Evolutionary conservation across 2,797 vertebrate species (phyloP), one percentile per base, ranked within the genome.

Genomic region (Okamejei kenojei): DNA sequence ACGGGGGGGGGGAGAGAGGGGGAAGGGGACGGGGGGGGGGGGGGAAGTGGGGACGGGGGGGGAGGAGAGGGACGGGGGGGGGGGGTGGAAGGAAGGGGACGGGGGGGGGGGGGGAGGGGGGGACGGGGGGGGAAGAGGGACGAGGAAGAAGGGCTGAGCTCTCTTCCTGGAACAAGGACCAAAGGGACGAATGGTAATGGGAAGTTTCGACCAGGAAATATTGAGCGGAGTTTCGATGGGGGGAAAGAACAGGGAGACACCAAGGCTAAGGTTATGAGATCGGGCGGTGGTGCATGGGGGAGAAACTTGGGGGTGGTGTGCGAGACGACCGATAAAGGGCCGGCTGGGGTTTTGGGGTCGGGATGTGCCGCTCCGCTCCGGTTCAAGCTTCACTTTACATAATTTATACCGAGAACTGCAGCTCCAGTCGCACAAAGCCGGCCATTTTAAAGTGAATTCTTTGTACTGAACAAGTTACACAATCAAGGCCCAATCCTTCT

Each of bases 391-490:
- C 35, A 91, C 90, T 91, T 91, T 91, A 91, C 90, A 91, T 91
- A 91, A 91, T 91, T 91, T 71, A 91, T 91, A 91, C 68, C 68
- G 35, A 71, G 90, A 91, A 68, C 38, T 73, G 90, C 71, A 73
- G 35, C 38, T 91, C 65, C 35, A 11, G 68, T 74, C 71, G 68
- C 90, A 91, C 90, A 74, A 91, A 74, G 90, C 90, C 90, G 90
- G 90, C 90, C 90, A 91, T 91, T 91, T 91, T 91, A 91, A 68
- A 91, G 68, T 63, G 38, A 35, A 73, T 91, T 91, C 90, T 91
- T 91, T 91, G 90, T 91, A 74, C 38, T 74, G 90, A 45, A 23
- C 45, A 61, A 88, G 58, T n/a, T 65, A 29, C 84, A 88, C n/a
- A 65, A 65, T n/a, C 84, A 65, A 13, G 84, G 84, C 58, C 84